Conservation (phyloP, 2,113 vertebrate species). For the Crotalus tigris region DNA sequence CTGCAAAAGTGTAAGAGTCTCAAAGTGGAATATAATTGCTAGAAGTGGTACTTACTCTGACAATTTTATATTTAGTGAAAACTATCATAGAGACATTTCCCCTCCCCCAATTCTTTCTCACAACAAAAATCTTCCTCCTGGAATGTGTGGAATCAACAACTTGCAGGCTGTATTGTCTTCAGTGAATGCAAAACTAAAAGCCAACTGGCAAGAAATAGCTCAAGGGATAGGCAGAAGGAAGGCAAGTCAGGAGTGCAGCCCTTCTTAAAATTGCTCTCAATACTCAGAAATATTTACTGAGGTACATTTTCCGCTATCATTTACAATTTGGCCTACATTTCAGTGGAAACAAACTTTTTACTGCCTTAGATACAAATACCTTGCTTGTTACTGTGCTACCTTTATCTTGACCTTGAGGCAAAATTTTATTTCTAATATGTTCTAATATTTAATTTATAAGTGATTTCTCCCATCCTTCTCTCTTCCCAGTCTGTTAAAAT, state of each 20-base stretch:
- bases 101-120: neutral
- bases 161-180: neutral
- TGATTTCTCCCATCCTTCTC: neutral
- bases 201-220: neutral
- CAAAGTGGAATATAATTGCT: neutral
- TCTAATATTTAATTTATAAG: neutral
- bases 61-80: neutral
- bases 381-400: neutral
- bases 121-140: neutral
- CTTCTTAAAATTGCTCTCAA: neutral
- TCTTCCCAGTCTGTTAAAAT: neutral
- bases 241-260: neutral
- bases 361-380: neutral
- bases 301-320: neutral
- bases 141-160: neutral
- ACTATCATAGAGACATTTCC: neutral
- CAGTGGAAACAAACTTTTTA: neutral
- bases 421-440: neutral
- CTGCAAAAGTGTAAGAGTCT: neutral
- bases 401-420: neutral
- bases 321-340: neutral
- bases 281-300: neutral
- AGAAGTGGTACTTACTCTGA: neutral
- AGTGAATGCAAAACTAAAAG: neutral
- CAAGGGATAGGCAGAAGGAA: neutral